Conservation (phyloP, 2,797 vertebrate species). For the Emydoidea blandingii region DNA sequence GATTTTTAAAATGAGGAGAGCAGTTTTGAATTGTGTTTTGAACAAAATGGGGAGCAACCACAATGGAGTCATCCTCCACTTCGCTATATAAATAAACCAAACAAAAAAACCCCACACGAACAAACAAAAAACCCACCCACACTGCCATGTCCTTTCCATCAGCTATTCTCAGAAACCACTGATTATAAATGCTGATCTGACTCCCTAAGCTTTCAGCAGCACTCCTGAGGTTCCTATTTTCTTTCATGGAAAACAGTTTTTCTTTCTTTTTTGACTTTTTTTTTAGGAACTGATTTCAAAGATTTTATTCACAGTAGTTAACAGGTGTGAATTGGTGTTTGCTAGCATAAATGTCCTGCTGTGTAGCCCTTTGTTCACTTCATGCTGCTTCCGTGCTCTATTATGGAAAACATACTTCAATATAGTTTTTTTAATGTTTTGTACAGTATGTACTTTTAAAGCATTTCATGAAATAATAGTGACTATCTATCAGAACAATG, state of each 20-base stretch:
- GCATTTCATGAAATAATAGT: slow-evolving; percentile 72
- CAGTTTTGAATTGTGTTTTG: too few relatives aligned
- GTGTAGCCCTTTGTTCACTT: slow-evolving; percentile 74
- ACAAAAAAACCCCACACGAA: neutral
- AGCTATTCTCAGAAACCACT: slow-evolving; percentile 72
- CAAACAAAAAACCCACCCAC: neutral
- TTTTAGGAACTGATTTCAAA: slow-evolving; percentile 73
- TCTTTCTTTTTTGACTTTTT: slow-evolving; percentile 57
- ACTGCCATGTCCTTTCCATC: slow-evolving; percentile 61
- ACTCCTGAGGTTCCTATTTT: slow-evolving; percentile 65
- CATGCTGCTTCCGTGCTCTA: slow-evolving; percentile 73
- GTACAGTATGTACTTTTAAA: slow-evolving; percentile 74
- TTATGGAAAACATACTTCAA: slow-evolving; percentile 76
- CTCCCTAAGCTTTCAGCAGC: slow-evolving; percentile 70
- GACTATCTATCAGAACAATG: slow-evolving; percentile 71
- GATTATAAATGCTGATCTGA: slow-evolving; percentile 73
- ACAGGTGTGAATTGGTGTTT: slow-evolving; percentile 77
- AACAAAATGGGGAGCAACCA: neutral
- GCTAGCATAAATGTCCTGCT: slow-evolving; percentile 69
- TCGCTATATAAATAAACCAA: slow-evolving; percentile 38
- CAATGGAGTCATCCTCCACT: slow-evolving; percentile 37
- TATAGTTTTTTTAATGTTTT: slow-evolving; percentile 69
- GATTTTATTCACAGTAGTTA: slow-evolving; percentile 77
- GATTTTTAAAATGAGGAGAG: too few relatives aligned
- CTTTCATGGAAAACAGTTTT: slow-evolving; percentile 75